Base-by-base conservation (phyloP, 2,113 vertebrate species). In the Scatophagus argus region DNA sequence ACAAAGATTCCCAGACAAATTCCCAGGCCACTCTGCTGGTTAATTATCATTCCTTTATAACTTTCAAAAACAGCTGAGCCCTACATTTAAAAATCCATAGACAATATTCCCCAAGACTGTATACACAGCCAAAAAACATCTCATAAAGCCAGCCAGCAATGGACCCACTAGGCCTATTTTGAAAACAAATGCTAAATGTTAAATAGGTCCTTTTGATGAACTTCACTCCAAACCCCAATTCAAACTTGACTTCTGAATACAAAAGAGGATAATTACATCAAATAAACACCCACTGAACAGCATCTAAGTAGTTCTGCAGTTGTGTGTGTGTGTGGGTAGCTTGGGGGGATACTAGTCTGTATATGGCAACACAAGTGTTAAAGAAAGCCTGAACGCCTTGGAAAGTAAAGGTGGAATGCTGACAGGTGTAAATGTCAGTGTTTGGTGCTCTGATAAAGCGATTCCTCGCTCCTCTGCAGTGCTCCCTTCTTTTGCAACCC, bases 1-100 rank as follows among this genome's bases (percentile, higher is more conserved):
- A 85, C 86, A 75, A 75, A 70, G 74, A 77, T 71, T 52, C 27
- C 36, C 39, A 6, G 29, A 71, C 23, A 25, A 31, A 66, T 29
- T 81, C 85, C 87, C 76, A 46, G 16, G 69, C 36, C 69, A 46
- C 86, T 70, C 60, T 7, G 41, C 74, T 36, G 63, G 32, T 85
- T 90, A 81, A 90, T 90, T 81, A 86, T 82, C 54, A 46, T 79
- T 80, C 73, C 52, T 87, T 82, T 64, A 74, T 72, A 77, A 64
- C 66, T 77, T 69, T 82, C 19, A 52, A 67, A 88, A 83, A 83
- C 87, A 86, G 76, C 87, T 86, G 79, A 74, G 81, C 47, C 74
- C 59, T 59, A 6, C 62, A 3, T 79, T 80, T 78, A 73, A 84
- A 77, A 86, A 71, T 47, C 76, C 82, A 60, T 34, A 27, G 72